Base-by-base conservation (phyloP, 2,113 vertebrate genomes). In the Oreotrochilus melanogaster region DNA sequence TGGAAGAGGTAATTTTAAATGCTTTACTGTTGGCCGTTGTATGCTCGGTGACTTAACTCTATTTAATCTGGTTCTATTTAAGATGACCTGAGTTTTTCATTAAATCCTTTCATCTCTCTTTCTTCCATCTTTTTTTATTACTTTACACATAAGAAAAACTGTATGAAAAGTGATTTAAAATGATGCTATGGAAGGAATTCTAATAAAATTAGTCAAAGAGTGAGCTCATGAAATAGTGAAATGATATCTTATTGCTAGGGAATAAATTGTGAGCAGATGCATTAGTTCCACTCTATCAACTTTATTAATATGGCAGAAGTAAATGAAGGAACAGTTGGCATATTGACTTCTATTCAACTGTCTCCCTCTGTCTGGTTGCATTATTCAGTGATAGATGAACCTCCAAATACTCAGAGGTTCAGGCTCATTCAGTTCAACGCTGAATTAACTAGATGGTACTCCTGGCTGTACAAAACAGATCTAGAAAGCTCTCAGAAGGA, bases 221-320 rank as follows among this genome's bases (percentile, higher is more conserved):
- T 94, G 92, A 97, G 64, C 65, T 97, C 93, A 97, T 88, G 53
- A 94, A 95, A 90, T 70, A 95, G 69, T 86, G 51, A 97, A 97
- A 96, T 66, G 87, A 54, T 85, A 88, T 85, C 73, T 90, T 58
- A 71, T 58, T 95, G 45, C 90, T 93, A 62, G 39, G 70, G 90
- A 96, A 96, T 91, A 95, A 96, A 97, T 93, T 82, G 71, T 95
- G 93, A 96, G 62, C 96, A 97, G 91, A 97, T 92, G 91, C 95
- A 97, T 96, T 97, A 93, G 67, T 86, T 96, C 81, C 80, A 88
- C 57, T 95, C 84, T 76, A 97, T 96, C 91, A 94, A 94, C 73
- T 94, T 83, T 85, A 96, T 92, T 96, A 96, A 95, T 79, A 88
- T n/a, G 92, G 78, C 66, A 96, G 78, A 84, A 95, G 96, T 94